Evolutionary conservation across 1,140 invertebrate species (phyloP).

Genomic region (Drosophila ercepeae): DNA sequence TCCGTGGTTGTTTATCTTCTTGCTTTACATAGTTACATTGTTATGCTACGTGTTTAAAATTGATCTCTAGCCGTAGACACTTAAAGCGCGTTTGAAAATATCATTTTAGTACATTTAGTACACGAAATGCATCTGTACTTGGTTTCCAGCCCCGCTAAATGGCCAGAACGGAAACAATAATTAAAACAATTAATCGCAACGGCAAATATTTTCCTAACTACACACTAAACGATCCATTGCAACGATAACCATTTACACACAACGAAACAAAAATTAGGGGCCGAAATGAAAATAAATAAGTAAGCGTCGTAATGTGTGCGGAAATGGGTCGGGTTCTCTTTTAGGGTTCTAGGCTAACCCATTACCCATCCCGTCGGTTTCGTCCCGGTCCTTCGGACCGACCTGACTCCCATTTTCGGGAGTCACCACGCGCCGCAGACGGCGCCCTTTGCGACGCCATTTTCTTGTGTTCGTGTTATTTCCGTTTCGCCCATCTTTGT

Average conservation of each 20-base stretch:
- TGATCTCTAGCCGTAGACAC: constrained; percentile 67
- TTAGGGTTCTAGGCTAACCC: constrained; percentile 1
- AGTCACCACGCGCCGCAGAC: constrained; percentile 55
- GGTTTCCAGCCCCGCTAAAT: constrained; percentile 10
- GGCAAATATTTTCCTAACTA: constrained; percentile 74
- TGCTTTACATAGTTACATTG: constrained; percentile 69
- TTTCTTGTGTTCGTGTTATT: constrained; percentile 42
- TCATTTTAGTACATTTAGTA: constrained; percentile 52
- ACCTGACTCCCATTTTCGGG: constrained; percentile 45
- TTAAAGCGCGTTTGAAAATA: constrained; percentile 64
- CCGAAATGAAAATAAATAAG: constrained; percentile 52
- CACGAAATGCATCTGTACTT: constrained; percentile 27
- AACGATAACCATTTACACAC: constrained; percentile 61
- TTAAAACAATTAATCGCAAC: constrained; percentile 43
- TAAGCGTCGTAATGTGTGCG: constrained; percentile 27
- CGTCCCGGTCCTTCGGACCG: constrained; percentile 8
- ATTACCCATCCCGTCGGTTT: background rate
- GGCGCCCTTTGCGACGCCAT: constrained; percentile 53
- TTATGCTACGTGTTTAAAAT: constrained; percentile 64
- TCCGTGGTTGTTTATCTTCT: constrained; percentile 30
- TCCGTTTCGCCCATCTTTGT: constrained; percentile 6
- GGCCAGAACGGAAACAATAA: constrained; percentile 19
- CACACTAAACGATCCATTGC: constrained; percentile 58
- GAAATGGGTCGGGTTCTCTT: background rate
- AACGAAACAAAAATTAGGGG: constrained; percentile 34